A percentile compares a stretch with the other conserved stretches of the same genome.
Evolutionary conservation across 2,113 vertebrate genomes (phyloP).

Genomic region (Nipponia nippon): DNA sequence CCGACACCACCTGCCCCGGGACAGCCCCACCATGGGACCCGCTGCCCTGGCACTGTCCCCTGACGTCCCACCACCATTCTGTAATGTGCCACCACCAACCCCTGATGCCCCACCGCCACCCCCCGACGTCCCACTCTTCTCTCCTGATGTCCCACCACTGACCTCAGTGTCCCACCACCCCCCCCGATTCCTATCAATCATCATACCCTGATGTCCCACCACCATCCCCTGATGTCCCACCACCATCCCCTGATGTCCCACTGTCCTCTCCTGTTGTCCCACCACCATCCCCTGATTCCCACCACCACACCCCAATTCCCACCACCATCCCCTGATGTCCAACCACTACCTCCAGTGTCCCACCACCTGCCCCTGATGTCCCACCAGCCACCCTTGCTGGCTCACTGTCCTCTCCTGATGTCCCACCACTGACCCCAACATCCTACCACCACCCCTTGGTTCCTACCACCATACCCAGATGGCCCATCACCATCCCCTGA

Average conservation of each 20-base stretch:
- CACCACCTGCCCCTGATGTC: not conserved
- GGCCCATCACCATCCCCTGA: slow-evolving; percentile 52
- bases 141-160: fast-evolving
- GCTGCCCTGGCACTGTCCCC: not conserved
- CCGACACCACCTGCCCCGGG: slow-evolving; percentile 87
- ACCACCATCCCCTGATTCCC: fast-evolving
- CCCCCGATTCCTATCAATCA: no score
- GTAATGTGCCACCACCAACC: fast-evolving
- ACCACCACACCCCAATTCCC: fast-evolving
- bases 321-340: slow-evolving; percentile 51
- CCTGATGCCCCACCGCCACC: fast-evolving
- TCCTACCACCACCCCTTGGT: no score
- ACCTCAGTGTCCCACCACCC: fast-evolving
- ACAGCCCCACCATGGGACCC: not conserved
- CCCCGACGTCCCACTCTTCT: fast-evolving
- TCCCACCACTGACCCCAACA: no score
- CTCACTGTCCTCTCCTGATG: no score
- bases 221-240: not conserved
- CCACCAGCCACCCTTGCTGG: no score
- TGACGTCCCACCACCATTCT: fast-evolving
- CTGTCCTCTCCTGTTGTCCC: not conserved
- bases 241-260: fast-evolving
- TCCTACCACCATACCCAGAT: slow-evolving; percentile 9
- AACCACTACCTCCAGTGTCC: not conserved
- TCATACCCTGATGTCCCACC: no score